Base-by-base conservation (phyloP, 2,888 invertebrate genomes). In the Cryptosula pallasiana region DNA sequence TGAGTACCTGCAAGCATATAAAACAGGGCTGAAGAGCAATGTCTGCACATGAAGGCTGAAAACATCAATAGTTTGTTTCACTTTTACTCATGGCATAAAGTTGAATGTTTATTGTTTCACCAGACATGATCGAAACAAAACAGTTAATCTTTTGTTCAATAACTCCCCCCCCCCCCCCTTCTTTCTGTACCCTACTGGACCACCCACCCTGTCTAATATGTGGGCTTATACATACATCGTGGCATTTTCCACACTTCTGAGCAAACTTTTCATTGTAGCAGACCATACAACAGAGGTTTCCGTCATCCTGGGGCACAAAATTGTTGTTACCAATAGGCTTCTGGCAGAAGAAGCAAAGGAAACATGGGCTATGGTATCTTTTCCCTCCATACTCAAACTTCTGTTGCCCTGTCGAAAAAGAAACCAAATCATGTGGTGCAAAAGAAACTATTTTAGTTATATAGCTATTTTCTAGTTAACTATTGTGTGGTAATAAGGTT, bases 311-410 rank as follows among this genome's bases (percentile, higher is more conserved):
- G 71, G 97, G 97, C 87, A 97, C 96, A 88, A 97, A 97, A 87
- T 93, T 94, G 88, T 95, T 95, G 80, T 96, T 96, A 77, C 97
- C 97, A 84, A 99, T 99, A 77, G 95, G 90, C 76, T 92, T 92
- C 77, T 93, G 94, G 90, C 99, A 99, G 75, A 95, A 93, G 80
- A 92, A 92, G 88, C 99, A 99, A 87, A 94, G 93, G 91, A 99
- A 99, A 85, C 99, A 99, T 87, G 97, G 95, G 89, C 99, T 99
- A 88, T 99, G 99, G 98, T 98, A 99, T 87, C 99, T 98, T 83
- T 97, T 90, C 74, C 98, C 98, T 89, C 98, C 98, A 90, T 99
- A 99, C 88, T 99, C 99, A 96, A 99, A 98, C 90, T 99, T 99
- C 91, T 99, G 99, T 87, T 97, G 98, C 79, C 99, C 98, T 98